Evolutionary conservation across 1,140 invertebrate species (phyloP).

Genomic region (Lysiphlebus fabarum): DNA sequence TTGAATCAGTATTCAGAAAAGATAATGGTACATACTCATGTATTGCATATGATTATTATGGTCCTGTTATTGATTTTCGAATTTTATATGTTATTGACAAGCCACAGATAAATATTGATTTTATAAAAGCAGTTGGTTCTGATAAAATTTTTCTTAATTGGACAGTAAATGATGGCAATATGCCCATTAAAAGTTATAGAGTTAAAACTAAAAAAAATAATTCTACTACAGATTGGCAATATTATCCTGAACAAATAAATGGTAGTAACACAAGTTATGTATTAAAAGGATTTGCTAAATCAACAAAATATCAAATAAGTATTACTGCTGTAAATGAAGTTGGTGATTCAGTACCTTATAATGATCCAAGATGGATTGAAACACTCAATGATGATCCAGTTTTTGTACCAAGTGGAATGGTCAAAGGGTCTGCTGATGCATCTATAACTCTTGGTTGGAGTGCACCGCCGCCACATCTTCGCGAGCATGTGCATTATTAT

Average conservation of each 20-base stretch:
- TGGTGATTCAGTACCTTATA: conserved; percentile 53
- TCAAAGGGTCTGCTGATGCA: conserved; percentile 72
- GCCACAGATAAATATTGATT: conserved; percentile 70
- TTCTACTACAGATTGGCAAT: conserved; percentile 53
- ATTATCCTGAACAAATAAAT: conserved; percentile 56
- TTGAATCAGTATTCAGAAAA: conserved; percentile 59
- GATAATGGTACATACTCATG: conserved; percentile 68
- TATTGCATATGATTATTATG: conserved; percentile 43
- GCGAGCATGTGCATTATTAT: conserved; percentile 74
- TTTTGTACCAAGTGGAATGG: conserved; percentile 72
- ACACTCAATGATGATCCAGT: conserved; percentile 70
- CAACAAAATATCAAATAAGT: conserved; percentile 62
- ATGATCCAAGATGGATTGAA: conserved; percentile 56
- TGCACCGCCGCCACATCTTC: conserved; percentile 62
- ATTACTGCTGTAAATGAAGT: conserved; percentile 57
- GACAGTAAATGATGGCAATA: conserved; percentile 76
- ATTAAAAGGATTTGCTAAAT: conserved; percentile 60
- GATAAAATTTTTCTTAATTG: conserved; percentile 77
- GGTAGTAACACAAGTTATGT: conserved; percentile 63
- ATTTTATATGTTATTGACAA: conserved; percentile 66
- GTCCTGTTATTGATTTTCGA: conserved; percentile 41
- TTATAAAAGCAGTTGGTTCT: conserved; percentile 71
- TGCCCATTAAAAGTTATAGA: conserved; percentile 64
- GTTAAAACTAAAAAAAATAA: conserved; percentile 62
- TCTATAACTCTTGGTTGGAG: conserved; percentile 78